Evolutionary conservation across 1,140 invertebrate genomes (phyloP).

Genomic region (Leucophenga varia): DNA sequence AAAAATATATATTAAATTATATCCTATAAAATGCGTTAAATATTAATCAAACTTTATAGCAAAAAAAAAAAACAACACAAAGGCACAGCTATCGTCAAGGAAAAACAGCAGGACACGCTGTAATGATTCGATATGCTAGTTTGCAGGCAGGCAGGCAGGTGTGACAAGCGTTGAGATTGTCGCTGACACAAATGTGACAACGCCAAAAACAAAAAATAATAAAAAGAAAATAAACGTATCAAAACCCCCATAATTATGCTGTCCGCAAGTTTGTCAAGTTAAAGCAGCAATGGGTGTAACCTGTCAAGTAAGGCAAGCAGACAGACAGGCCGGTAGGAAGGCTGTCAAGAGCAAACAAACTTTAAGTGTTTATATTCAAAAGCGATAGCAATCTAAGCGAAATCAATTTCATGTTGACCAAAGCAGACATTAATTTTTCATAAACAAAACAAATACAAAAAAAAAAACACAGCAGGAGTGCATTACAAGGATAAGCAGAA

Average conservation of each 20-base stretch:
- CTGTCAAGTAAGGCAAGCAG: too few species aligned
- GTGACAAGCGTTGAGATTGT: constrained; percentile 14
- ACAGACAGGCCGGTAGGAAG: too few species aligned
- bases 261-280: background rate
- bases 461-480: constrained; percentile 8
- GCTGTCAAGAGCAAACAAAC: too few species aligned
- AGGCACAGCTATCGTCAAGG: background rate
- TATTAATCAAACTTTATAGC: constrained; percentile 3
- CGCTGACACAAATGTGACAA: constrained; percentile 12
- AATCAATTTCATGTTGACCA: constrained; percentile 52
- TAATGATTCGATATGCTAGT: background rate
- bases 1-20: too few species aligned
- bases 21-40: too few species aligned
- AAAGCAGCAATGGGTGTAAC: too few species aligned
- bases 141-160: background rate
- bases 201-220: background rate
- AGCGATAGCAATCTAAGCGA: too few species aligned
- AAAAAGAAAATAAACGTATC: too few species aligned
- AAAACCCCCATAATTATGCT: too few species aligned
- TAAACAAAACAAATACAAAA: constrained; percentile 21
- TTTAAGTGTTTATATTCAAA: too few species aligned
- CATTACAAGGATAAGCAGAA: constrained; percentile 5
- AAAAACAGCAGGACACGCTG: background rate
- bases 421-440: constrained; percentile 41
- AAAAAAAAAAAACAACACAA: constrained; percentile 12